Conservation (phyloP, 2,113 vertebrate genomes). For the Pomatorhinus ruficollis region DNA sequence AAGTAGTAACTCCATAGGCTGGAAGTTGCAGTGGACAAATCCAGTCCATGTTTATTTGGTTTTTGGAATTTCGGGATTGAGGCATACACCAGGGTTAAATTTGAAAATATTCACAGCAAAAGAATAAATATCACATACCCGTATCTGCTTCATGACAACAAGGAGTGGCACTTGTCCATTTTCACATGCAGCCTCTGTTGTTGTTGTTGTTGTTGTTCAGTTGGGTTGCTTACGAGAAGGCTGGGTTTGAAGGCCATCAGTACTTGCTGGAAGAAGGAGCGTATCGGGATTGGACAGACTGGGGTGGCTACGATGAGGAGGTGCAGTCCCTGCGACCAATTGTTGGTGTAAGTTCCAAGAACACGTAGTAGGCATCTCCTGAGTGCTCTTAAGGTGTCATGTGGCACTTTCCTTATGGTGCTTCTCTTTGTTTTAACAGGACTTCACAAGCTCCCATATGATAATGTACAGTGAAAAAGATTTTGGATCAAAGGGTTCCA, state of each 20-base stretch:
- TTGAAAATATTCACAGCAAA: neutral
- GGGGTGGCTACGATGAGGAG: slow-evolving; percentile 82
- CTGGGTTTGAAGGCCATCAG: slow-evolving; percentile 89
- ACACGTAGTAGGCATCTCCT: neutral
- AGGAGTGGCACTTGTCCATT: neutral
- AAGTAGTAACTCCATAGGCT: neutral
- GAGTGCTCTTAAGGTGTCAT: neutral
- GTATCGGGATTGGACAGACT: slow-evolving; percentile 86
- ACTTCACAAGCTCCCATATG: slow-evolving; percentile 85
- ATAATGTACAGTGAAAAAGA: slow-evolving; percentile 87
- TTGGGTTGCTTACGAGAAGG: slow-evolving; percentile 92
- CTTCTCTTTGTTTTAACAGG: slow-evolving; percentile 72
- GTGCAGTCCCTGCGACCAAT: slow-evolving; percentile 86
- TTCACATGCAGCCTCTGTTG: neutral
- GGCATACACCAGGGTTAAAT: neutral
- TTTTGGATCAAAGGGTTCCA: slow-evolving; percentile 80
- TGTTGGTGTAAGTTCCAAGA: slow-evolving; percentile 79
- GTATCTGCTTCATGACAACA: neutral
- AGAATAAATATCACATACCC: neutral
- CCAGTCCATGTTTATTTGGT: neutral
- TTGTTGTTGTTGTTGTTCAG: slow-evolving; percentile 64
- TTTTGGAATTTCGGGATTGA: neutral
- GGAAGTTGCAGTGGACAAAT: neutral
- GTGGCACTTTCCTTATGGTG: neutral
- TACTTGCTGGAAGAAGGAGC: slow-evolving; percentile 94